Percentiles rank a stretch among this genome's conserved stretches.
Conservation (phyloP, 2,113 vertebrate species). For the Etia nguti region DNA sequence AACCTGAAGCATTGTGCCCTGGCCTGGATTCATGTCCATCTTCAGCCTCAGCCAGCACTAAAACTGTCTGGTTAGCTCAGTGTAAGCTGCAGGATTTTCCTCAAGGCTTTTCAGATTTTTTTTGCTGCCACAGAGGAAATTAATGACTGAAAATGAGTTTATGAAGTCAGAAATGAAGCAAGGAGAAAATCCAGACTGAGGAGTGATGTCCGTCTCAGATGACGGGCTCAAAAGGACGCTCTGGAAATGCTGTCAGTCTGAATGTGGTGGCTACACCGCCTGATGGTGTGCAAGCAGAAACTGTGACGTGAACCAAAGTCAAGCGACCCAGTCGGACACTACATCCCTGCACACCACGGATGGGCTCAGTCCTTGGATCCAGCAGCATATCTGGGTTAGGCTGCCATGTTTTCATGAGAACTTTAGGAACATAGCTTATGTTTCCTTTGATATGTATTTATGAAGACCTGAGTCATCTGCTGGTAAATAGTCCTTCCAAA, state of each 20-base stretch:
- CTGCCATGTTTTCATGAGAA: rapidly evolving
- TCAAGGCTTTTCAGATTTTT: neutral
- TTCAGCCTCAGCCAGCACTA: neutral
- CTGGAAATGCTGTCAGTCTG: neutral
- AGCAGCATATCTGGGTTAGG: neutral
- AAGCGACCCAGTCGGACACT: neutral
- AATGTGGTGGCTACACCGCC: neutral
- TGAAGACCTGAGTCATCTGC: neutral
- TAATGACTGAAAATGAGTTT: neutral
- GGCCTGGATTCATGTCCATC: neutral
- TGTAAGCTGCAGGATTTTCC: neutral
- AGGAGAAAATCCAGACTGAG: neutral
- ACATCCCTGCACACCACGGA: neutral
- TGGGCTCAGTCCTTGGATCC: neutral
- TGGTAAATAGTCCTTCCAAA: neutral
- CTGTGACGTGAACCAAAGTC: neutral
- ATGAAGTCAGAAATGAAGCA: neutral
- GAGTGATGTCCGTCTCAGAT: neutral
- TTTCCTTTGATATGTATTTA: neutral
- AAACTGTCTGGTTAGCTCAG: neutral
- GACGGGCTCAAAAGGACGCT: neutral
- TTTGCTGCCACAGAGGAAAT: neutral
- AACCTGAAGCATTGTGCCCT: rapidly evolving
- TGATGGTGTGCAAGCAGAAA: neutral
- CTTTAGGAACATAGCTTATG: neutral